These are phyloP conservation scores for Pseudopipra pipra DNA, from an alignment of 2,113 vertebrate genomes.

Conservation along the genomic window DNA sequence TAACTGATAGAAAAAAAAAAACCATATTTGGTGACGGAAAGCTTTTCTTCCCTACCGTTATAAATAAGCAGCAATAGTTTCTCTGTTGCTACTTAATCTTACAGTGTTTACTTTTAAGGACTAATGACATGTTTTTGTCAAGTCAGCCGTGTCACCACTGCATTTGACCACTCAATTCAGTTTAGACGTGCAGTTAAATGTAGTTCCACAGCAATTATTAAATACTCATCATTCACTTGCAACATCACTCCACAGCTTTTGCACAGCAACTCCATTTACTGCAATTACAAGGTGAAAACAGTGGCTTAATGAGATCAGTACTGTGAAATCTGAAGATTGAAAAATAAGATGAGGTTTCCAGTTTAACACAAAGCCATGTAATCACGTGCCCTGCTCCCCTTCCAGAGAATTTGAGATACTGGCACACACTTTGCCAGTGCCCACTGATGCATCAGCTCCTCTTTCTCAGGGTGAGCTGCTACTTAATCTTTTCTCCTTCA, in stretches of 20 bases:
- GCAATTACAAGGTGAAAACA: not conserved
- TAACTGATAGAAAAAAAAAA: not conserved
- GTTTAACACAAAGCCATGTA: not conserved
- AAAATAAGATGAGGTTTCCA: slow-evolving; percentile 39
- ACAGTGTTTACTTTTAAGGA: not conserved
- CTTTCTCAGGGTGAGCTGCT: not conserved
- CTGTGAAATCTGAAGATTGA: slow-evolving; percentile 36
- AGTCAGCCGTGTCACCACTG: not conserved
- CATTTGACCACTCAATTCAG: not conserved
- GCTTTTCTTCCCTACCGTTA: not conserved
- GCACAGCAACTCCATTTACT: not conserved
- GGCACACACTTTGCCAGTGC: not conserved
- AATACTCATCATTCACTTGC: slow-evolving; percentile 6
- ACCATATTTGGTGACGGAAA: not conserved
- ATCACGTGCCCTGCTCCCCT: not conserved
- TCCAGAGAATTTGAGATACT: not conserved
- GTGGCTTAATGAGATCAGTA: slow-evolving; percentile 23
- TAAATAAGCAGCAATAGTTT: not conserved
- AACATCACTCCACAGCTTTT: not conserved
- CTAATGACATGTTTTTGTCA: not conserved
- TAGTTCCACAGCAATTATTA: not conserved
- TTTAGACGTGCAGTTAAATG: not conserved
- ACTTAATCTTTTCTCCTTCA: not conserved
- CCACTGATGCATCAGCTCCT: not conserved
- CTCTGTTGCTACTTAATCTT: not conserved